phyloP scores from a whole-genome alignment of 2,888 invertebrate genomes.

The Eubasilissa splendida region DNA sequence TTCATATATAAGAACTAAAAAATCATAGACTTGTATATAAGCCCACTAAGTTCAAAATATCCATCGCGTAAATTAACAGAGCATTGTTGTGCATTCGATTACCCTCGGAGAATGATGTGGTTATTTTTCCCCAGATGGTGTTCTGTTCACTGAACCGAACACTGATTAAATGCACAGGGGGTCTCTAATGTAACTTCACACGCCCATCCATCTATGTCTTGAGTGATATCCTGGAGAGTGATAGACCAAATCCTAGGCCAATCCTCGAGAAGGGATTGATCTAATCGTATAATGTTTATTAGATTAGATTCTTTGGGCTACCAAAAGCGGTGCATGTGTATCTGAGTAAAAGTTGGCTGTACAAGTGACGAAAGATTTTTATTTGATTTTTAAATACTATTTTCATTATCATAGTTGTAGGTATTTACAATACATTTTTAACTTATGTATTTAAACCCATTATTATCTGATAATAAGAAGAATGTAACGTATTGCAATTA shows the following conservation, averaged over 20 bases:
- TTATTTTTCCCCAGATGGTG: slow-evolving; percentile 18
- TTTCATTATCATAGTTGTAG: no score
- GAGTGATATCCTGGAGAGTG: slow-evolving; percentile 32
- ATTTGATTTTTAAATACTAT: no score
- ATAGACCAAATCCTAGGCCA: slow-evolving; percentile 29
- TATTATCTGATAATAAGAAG: no score
- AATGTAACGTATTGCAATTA: no score
- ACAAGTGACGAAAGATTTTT: no score
- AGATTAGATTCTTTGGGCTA: background rate
- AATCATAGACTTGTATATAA: no score
- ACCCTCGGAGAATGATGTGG: slow-evolving; percentile 22
- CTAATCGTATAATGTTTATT: slow-evolving; percentile 30
- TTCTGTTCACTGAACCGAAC: background rate
- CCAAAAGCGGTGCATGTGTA: background rate
- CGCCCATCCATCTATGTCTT: slow-evolving; percentile 27
- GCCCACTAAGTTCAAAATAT: no score
- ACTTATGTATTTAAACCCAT: no score
- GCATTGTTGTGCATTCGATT: slow-evolving; percentile 13
- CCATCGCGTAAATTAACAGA: background rate
- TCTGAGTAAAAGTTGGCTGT: background rate
- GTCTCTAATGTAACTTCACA: slow-evolving; percentile 16
- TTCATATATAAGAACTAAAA: no score
- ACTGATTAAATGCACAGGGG: slow-evolving; percentile 17
- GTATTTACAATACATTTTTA: no score
- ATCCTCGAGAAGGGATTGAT: slow-evolving; percentile 22